Evolutionary conservation across 2,888 invertebrate genomes (phyloP).

Genomic region (Thecophora atra): DNA sequence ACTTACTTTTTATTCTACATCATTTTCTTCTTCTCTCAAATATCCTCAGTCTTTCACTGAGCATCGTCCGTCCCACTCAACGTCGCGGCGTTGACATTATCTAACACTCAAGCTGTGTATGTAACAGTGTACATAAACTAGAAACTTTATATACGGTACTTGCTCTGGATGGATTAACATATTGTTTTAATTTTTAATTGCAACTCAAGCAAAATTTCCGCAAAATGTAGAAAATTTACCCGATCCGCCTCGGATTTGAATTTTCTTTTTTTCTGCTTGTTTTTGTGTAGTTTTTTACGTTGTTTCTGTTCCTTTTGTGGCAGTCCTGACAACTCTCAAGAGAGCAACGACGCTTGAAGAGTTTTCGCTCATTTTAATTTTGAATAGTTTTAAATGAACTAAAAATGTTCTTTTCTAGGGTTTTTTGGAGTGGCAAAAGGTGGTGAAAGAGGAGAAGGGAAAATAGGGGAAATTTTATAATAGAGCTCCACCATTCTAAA

Average conservation of each 20-base stretch:
- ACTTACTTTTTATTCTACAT: not conserved
- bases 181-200: slow-evolving; percentile 36
- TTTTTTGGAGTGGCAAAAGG: slow-evolving; percentile 3
- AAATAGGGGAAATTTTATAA: not conserved
- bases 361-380: slow-evolving; percentile 26
- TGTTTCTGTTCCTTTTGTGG: not conserved
- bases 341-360: slow-evolving; percentile 8
- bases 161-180: slow-evolving; percentile 19
- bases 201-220: slow-evolving; percentile 31
- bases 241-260: not conserved
- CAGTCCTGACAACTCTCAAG: not conserved
- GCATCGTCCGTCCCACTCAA: not conserved
- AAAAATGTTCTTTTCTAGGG: slow-evolving; percentile 1
- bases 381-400: slow-evolving; percentile 14
- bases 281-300: not conserved
- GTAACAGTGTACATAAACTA: not conserved
- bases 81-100: not conserved
- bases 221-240: slow-evolving; percentile 5
- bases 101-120: not conserved
- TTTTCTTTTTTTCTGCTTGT: not conserved
- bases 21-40: not conserved
- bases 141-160: not conserved
- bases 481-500: not conserved
- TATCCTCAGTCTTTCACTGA: not conserved
- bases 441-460: not conserved